These are phyloP conservation scores for Saccopteryx bilineata DNA, from an alignment of 2,113 vertebrate genomes.

Conservation along the genomic window DNA sequence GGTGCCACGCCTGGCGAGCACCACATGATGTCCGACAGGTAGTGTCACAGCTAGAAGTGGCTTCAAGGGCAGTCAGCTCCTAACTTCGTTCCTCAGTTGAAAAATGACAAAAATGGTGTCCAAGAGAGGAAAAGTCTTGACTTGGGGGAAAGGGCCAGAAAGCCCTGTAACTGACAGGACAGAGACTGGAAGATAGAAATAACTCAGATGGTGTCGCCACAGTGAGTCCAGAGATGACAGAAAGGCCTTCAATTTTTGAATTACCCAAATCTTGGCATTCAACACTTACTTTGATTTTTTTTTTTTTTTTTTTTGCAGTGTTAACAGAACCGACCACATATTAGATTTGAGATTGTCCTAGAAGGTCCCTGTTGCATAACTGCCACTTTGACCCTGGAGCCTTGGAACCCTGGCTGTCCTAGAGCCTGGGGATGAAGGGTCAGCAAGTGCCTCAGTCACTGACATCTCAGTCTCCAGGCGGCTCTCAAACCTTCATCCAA, in stretches of 20 bases:
- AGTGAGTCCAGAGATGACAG: not conserved
- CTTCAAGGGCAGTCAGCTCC: not conserved
- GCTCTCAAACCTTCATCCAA: not conserved
- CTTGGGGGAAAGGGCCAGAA: not conserved
- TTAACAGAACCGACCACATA: not conserved
- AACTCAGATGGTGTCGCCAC: not conserved
- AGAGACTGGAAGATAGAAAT: not conserved
- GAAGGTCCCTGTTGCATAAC: not conserved
- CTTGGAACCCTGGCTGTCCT: not conserved
- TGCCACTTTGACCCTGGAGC: not conserved
- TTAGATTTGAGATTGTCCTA: not conserved
- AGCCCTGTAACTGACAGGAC: not conserved
- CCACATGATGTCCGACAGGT: not conserved
- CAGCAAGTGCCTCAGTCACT: not conserved
- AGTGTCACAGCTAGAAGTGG: not conserved
- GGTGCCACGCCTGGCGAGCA: not conserved
- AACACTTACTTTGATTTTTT: not conserved
- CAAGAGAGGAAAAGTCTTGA: not conserved
- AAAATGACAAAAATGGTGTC: not conserved
- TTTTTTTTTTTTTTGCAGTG: not conserved
- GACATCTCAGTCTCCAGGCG: not conserved
- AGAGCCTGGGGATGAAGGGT: not conserved
- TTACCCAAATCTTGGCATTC: not conserved
- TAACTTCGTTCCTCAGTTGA: not conserved
- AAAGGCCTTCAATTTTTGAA: conserved; percentile 23